Conservation (phyloP, 1,140 invertebrate genomes). For the Diabrotica virgifera region DNA sequence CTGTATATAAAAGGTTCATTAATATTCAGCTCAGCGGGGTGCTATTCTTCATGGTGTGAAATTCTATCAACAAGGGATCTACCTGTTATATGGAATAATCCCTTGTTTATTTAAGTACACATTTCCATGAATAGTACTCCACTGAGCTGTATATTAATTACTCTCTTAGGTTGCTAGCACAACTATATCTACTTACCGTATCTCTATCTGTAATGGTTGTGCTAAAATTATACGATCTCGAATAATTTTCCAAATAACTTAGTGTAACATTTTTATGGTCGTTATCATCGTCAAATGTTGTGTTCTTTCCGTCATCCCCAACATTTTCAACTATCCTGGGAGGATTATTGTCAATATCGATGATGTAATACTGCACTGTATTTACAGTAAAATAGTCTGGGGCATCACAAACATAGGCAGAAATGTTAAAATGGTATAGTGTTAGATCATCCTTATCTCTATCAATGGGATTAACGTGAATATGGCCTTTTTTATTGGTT, state of each 20-base stretch:
- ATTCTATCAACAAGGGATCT: too few relatives aligned
- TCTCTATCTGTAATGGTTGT: constrained; percentile 54
- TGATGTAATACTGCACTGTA: constrained; percentile 52
- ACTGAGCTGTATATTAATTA: too few relatives aligned
- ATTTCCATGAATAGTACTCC: too few relatives aligned
- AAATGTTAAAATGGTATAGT: constrained; percentile 45
- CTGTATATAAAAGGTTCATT: too few relatives aligned
- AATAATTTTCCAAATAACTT: constrained; percentile 28
- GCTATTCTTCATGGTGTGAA: too few relatives aligned
- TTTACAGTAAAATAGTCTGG: constrained; percentile 41
- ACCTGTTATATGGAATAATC: too few relatives aligned
- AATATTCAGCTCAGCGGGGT: too few relatives aligned
- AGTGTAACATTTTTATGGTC: constrained; percentile 31
- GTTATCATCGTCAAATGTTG: constrained; percentile 47
- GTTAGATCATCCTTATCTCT: constrained; percentile 55
- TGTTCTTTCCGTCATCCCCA: not conserved
- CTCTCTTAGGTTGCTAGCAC: too few relatives aligned
- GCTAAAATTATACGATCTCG: constrained; percentile 25
- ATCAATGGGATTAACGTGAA: constrained; percentile 53
- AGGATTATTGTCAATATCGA: constrained; percentile 56
- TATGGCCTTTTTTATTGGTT: constrained; percentile 40
- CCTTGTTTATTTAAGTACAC: too few relatives aligned
- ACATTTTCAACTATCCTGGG: constrained; percentile 37
- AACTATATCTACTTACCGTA: too few relatives aligned
- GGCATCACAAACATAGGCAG: constrained; percentile 50